Conservation (phyloP, 2,888 invertebrate species). For the Dicyrtomina minuta region DNA sequence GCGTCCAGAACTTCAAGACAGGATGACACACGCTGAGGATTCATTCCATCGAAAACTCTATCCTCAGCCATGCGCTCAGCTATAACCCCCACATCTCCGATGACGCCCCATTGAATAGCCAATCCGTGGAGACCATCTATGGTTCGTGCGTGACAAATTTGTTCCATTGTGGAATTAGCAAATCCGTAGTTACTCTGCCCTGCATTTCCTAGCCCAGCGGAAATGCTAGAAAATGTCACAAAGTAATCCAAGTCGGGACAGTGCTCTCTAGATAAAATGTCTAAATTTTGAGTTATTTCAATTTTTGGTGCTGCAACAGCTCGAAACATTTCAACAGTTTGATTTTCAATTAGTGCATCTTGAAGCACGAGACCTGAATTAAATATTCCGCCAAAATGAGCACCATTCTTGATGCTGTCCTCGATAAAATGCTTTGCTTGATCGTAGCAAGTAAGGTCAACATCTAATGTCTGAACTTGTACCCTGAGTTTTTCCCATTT, state of each 20-base stretch:
- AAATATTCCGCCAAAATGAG: slow-evolving; percentile 87
- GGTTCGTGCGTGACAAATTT: slow-evolving; percentile 74
- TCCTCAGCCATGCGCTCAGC: slow-evolving; percentile 65
- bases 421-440: slow-evolving; percentile 11
- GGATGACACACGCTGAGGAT: slow-evolving; percentile 81
- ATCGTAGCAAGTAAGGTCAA: neutral
- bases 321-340: slow-evolving; percentile 68
- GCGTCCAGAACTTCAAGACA: slow-evolving; percentile 73
- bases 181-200: slow-evolving; percentile 90
- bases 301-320: slow-evolving; percentile 76
- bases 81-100: slow-evolving; percentile 83
- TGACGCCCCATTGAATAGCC: slow-evolving; percentile 90
- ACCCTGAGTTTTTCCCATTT: slow-evolving; percentile 14
- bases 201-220: slow-evolving; percentile 88
- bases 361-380: slow-evolving; percentile 75
- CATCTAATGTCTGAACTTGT: neutral
- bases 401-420: slow-evolving; percentile 64
- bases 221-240: slow-evolving; percentile 87
- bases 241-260: slow-evolving; percentile 68
- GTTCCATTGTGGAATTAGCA: slow-evolving; percentile 87
- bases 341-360: slow-evolving; percentile 61
- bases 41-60: slow-evolving; percentile 70
- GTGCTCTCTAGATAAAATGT: slow-evolving; percentile 64
- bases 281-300: slow-evolving; percentile 74
- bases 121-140: slow-evolving; percentile 72